phyloP scores from a whole-genome alignment of 2,113 vertebrate species.

The Trachemys scripta region DNA sequence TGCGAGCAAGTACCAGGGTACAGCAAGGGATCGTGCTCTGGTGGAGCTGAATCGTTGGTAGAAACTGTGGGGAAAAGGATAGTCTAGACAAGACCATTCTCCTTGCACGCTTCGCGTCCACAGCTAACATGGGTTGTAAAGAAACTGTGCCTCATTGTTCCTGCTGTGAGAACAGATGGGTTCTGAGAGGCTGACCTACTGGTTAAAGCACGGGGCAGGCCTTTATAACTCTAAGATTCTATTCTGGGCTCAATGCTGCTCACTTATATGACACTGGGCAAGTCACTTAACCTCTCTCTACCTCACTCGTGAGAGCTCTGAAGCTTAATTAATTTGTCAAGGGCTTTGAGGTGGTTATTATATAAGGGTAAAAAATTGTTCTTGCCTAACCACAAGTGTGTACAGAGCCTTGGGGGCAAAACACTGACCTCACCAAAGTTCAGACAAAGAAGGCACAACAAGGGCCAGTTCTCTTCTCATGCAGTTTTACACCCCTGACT shows the following conservation, averaged over 20 bases:
- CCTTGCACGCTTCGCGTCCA: accelerated
- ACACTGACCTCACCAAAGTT: neutral
- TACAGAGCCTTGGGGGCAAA: neutral
- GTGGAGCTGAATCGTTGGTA: neutral
- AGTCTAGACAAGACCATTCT: neutral
- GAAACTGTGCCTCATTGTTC: neutral
- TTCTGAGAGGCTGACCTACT: neutral
- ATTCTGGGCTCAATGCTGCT: neutral
- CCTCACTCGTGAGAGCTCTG: neutral
- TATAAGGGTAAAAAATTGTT: neutral
- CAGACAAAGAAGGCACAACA: neutral
- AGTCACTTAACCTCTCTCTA: neutral
- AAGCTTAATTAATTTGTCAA: neutral
- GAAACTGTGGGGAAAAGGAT: neutral
- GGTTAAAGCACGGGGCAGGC: neutral
- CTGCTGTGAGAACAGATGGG: neutral
- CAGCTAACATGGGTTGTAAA: neutral
- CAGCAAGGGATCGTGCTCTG: neutral
- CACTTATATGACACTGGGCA: neutral
- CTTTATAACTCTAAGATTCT: accelerated
- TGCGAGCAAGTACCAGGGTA: neutral
- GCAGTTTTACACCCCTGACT: neutral
- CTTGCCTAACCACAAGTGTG: neutral
- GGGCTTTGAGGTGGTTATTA: neutral
- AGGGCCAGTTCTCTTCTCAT: neutral